Conservation (phyloP, 2,797 vertebrate species). For the Lerista edwardsae region DNA sequence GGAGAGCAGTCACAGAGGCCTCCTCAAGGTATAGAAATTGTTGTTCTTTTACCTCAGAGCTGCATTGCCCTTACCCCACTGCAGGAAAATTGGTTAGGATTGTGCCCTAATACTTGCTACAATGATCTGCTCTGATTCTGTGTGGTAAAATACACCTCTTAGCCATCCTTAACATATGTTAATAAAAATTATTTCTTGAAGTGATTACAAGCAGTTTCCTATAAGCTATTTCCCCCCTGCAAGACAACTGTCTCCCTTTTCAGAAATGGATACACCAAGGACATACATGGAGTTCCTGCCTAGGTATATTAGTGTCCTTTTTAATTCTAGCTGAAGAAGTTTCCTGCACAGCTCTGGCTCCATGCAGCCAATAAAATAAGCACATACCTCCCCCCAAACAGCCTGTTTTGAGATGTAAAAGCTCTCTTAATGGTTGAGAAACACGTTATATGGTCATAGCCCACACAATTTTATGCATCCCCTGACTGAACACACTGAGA, state of each 20-base stretch:
- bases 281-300: rapidly evolving
- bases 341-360: slow-evolving; percentile 28
- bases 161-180: not conserved
- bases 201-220: not conserved
- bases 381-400: slow-evolving; percentile 43
- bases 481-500: slow-evolving; percentile 72
- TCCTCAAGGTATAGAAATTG: too few relatives aligned
- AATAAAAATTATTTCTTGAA: not conserved
- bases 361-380: slow-evolving; percentile 47
- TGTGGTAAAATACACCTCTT: not conserved
- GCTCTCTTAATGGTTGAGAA: slow-evolving; percentile 47
- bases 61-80: too few relatives aligned
- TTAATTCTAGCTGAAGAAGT: not conserved
- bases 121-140: not conserved
- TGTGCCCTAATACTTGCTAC: not conserved
- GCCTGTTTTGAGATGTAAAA: slow-evolving; percentile 41
- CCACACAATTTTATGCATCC: slow-evolving; percentile 65
- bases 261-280: slow-evolving; percentile 15
- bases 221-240: not conserved
- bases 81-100: too few relatives aligned
- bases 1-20: too few relatives aligned
- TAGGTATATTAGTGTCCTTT: not conserved
- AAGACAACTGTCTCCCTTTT: not conserved
- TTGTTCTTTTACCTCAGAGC: too few relatives aligned
- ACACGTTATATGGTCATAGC: slow-evolving; percentile 61